Base-by-base conservation (phyloP, 2,797 vertebrate species). In the Dermochelys coriacea region DNA sequence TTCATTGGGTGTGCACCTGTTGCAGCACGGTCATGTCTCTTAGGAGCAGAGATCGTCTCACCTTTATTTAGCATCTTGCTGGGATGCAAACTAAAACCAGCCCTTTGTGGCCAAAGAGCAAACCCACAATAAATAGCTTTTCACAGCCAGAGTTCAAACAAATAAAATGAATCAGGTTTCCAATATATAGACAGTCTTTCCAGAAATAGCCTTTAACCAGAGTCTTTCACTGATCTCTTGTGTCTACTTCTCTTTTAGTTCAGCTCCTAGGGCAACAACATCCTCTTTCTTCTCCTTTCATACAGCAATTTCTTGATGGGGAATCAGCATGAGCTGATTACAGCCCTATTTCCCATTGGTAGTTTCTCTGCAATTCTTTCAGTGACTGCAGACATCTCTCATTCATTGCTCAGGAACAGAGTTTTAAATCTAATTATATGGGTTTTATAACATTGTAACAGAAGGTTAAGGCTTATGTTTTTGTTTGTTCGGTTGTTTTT, bases 151-250 rank as follows among this genome's bases (percentile, higher is more conserved):
- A 94, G 89, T 95, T 97, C 95, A 95, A 96, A 96, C 94, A 86
- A 34, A 81, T 21, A 27, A 51, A 93, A 81, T 9, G 51, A 82
- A 81, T 55, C 7, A 29, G 15, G 6, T 8, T 59, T 71, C 37
- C 1, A 81, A 21, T 54, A 29, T 91, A 88, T 85, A 74, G 64
- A 55, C 37, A 64, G n/a, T 82, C 80, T 85, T 88, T 57, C 85
- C 94, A 54, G 18, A 19, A 37, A 68, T 21, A 68, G 89, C 87
- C 97, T 97, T 93, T 96, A 96, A 97, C 95, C 91, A 90, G 31
- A 61, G 52, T 91, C 83, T 91, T 86, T 93, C 85, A 25, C 57
- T 83, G 37, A 71, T 92, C 23, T n/a, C 14, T 52, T 34, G 5
- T 94, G 87, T 92, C 92, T 95, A 94, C 4, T 57, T 49, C 54